Evolutionary conservation across 2,113 vertebrate genomes (phyloP).

Genomic region (Lagopus muta): DNA sequence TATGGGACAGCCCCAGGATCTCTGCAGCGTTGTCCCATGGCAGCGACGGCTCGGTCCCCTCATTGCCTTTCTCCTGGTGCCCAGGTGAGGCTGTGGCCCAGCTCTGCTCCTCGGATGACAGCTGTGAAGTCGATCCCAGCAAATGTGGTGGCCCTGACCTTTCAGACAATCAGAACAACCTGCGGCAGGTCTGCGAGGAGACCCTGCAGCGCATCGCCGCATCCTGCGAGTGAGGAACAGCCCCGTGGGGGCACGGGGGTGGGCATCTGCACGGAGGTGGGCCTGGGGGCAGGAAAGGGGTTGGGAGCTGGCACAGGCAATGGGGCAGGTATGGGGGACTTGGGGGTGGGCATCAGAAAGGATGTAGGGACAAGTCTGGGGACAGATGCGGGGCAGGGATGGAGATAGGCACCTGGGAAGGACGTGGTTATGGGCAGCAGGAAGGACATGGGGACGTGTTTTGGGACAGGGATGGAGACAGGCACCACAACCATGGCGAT

Average conservation of each 20-base stretch:
- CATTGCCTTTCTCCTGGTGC: background rate
- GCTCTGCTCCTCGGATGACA: conserved; percentile 81
- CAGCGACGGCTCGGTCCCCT: background rate
- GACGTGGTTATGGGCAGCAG: background rate
- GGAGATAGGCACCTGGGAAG: background rate
- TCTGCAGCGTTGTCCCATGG: no score
- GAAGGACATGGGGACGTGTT: background rate
- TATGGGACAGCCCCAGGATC: background rate
- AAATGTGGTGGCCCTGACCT: conserved; percentile 84
- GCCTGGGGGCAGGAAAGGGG: no score
- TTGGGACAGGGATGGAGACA: background rate
- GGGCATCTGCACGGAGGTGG: no score
- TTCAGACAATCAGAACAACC: conserved; percentile 79
- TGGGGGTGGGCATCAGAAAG: background rate
- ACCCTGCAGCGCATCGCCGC: conserved; percentile 85
- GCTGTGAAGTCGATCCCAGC: conserved; percentile 90
- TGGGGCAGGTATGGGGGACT: background rate
- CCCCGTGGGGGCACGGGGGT: fast-evolving
- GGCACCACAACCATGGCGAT: background rate
- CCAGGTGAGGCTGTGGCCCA: conserved; percentile 83
- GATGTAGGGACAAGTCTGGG: background rate
- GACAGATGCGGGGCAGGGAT: no score
- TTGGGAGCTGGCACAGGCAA: fast-evolving
- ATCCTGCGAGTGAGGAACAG: conserved; percentile 79
- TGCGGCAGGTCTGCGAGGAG: conserved; percentile 84